Evolutionary conservation across 2,888 invertebrate genomes (phyloP).

Genomic region (Chalcosyrphus nemorum): DNA sequence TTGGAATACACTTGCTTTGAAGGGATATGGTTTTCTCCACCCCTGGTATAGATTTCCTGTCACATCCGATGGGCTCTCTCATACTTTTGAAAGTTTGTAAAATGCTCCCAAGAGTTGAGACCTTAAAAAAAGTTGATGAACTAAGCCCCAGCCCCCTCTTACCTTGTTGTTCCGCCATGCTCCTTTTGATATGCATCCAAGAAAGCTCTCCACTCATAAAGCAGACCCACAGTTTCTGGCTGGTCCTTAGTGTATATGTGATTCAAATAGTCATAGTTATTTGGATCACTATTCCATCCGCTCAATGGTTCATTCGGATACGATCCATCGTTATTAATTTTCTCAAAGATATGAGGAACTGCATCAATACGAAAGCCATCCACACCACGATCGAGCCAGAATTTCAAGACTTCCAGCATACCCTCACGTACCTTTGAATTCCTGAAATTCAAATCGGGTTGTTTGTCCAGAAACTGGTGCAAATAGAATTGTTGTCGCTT

Average conservation of each 20-base stretch:
- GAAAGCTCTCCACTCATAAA: slow-evolving; percentile 84
- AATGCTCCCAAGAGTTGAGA: too few species aligned
- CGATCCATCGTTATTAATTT: slow-evolving; percentile 75
- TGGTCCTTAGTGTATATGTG: slow-evolving; percentile 86
- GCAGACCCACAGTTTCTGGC: slow-evolving; percentile 83
- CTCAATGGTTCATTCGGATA: slow-evolving; percentile 83
- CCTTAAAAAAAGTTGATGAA: too few species aligned
- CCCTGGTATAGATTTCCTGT: too few species aligned
- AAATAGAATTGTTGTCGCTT: slow-evolving; percentile 86
- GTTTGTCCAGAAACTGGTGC: slow-evolving; percentile 85
- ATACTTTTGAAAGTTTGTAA: too few species aligned
- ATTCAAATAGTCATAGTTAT: slow-evolving; percentile 84
- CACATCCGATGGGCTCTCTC: too few species aligned
- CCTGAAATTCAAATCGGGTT: slow-evolving; percentile 91
- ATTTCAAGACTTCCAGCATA: slow-evolving; percentile 85
- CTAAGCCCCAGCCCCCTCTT: background rate
- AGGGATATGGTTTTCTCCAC: too few species aligned
- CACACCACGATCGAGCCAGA: slow-evolving; percentile 89
- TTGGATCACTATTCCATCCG: slow-evolving; percentile 82
- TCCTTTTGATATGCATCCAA: slow-evolving; percentile 81
- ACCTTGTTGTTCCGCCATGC: slow-evolving; percentile 79
- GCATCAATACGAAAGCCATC: slow-evolving; percentile 90
- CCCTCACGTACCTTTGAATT: slow-evolving; percentile 86
- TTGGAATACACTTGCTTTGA: too few species aligned
- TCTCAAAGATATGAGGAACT: slow-evolving; percentile 84